Evolutionary conservation across 2,113 vertebrate species (phyloP), one percentile per base, ranked within the genome.

Genomic region (Semnornis frantzii): DNA sequence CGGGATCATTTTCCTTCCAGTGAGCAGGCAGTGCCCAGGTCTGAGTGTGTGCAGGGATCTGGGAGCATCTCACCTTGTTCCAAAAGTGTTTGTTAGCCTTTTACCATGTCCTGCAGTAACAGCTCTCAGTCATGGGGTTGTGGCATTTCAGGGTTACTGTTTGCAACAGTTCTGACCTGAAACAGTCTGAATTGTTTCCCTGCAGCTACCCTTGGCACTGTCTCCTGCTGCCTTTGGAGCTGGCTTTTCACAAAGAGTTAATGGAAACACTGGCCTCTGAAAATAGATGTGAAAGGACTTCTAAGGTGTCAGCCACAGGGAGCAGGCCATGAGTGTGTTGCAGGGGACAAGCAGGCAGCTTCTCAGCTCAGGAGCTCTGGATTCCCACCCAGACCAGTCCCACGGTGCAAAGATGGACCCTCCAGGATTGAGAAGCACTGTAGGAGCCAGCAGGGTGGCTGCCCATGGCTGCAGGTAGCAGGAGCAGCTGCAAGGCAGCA

Each of bases 121-220:
- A 42, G 30, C 75, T 68, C 17, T 46, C 64, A 52, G 68, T 33
- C 55, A 33, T 23, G 39, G 33, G 27, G 12, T 18, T 77, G 15
- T 82, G 44, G 0, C 48, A 12, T 60, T 92, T 76, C 50, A 42
- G 65, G 69, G 55, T 44, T 73, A 46, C 52, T 75, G 87, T 94
- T 94, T 95, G 91, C 52, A 92, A 24, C 82, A 68, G 72, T 88
- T 89, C 50, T 93, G 64, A 83, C 60, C 77, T 78, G 68, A 83
- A 86, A 82, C 33, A 63, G 15, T 44, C 52, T 44, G 44, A 37
- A 21, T 39, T 59, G 31, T 82, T 85, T 66, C 5, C 4, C 80
- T 68, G 12, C 31, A 52, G 12, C 31, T 54, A 20, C 8, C 25
- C 64, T 66, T 64, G 48, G 48, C 28, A 14, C 58, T 21, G 27